Base-by-base conservation (phyloP, 1,140 invertebrate species). In the Sarcophaga bullata region DNA sequence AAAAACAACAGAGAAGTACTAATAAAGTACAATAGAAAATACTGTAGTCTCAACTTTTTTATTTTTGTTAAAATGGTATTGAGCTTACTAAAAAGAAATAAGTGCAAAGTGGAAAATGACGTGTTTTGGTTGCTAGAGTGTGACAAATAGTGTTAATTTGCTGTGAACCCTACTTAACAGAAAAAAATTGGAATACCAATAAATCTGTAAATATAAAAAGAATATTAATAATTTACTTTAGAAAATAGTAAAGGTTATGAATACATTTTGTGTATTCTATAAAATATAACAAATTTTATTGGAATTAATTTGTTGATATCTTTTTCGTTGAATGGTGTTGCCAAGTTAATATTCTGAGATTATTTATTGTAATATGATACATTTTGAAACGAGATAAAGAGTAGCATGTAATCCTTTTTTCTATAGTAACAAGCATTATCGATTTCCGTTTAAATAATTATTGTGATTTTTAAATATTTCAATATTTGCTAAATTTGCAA, bases 101-200 rank as follows among this genome's bases (percentile, higher is more conserved):
- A 68, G 17, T 68, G 62, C 17, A 68, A 50, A 78, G 50, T 78
- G 48, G 48, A 49, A n/a, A 78, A 78, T 78, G 75, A 78, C 75
- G 75, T 78, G 75, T 78, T 78, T 78, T 78, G 75, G 75, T 49
- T 78, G 75, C 19, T 50, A 78, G 75, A 78, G 75, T 78, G 75
- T 52, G 75, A 78, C 75, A 78, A 19, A 49, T 50, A 50, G n/a
- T 50, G 48, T 76, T 19, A 15, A 17, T 49, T 11, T 48, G 37
- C 50, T 19, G 48, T 78, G 75, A 52, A n/a, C 48, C n/a, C 8
- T 78, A 25, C 17, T 17, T 52, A 72, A 72, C 19, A 72, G n/a
- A 78, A 52, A 11, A n/a, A 52, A 78, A 78, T 78, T 50, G 8
- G 62, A 25, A 7, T 52, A 52, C 50, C 50, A 37, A 37, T 37